Conservation (phyloP, 2,113 vertebrate genomes). For the Indri indri region DNA sequence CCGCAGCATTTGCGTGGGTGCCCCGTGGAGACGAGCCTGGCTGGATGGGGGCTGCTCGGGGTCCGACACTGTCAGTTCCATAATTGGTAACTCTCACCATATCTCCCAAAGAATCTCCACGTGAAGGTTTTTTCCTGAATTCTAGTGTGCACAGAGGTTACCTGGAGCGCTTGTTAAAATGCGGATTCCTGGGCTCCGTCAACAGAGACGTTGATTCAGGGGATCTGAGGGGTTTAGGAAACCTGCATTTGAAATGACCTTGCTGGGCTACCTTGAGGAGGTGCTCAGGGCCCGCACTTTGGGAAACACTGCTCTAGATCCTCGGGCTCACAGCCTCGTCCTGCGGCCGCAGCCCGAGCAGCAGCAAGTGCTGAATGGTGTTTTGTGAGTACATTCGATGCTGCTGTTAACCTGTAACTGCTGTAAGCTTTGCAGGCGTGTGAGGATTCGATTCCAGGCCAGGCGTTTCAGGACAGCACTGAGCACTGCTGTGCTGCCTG, state of each 20-base stretch:
- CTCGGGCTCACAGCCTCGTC: too few species aligned
- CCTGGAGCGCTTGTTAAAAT: rapidly evolving
- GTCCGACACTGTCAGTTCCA: background rate
- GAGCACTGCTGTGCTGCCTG: too few species aligned
- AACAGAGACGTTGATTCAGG: background rate
- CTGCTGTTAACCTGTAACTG: too few species aligned
- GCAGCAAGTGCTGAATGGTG: rapidly evolving
- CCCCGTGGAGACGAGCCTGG: background rate
- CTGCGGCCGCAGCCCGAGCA: rapidly evolving
- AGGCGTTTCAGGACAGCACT: too few species aligned
- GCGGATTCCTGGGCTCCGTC: background rate
- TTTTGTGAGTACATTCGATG: too few species aligned
- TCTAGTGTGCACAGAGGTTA: background rate
- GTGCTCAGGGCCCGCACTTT: rapidly evolving
- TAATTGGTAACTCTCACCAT: rapidly evolving
- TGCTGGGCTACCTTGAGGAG: rapidly evolving
- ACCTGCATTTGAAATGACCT: rapidly evolving
- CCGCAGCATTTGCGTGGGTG: too few species aligned
- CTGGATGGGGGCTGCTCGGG: rapidly evolving
- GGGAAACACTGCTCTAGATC: rapidly evolving
- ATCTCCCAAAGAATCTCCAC: background rate
- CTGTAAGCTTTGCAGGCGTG: too few species aligned
- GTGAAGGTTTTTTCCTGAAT: background rate
- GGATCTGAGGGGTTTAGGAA: too few species aligned
- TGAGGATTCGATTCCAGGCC: too few species aligned